Conservation (phyloP, 2,113 vertebrate genomes). For the Promerops cafer region DNA sequence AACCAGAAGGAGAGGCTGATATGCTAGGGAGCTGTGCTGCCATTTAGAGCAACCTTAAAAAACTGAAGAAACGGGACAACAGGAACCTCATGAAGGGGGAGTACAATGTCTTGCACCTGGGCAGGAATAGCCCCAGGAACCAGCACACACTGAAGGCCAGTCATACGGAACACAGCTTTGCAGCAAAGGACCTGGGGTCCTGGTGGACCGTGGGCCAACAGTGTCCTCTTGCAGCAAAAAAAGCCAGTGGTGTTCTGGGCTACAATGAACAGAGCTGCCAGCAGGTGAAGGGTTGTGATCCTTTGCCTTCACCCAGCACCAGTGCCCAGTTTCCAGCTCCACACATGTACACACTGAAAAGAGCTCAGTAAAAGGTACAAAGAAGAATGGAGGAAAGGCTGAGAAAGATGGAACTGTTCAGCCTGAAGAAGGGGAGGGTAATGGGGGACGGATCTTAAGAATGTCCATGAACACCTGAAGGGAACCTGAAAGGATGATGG, state of each 20-base stretch:
- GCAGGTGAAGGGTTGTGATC: not conserved
- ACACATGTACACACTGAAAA: not conserved
- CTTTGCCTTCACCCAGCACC: not conserved
- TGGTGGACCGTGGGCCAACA: not conserved
- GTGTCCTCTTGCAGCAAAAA: accelerated
- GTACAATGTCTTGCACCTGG: not conserved
- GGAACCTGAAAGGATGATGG: not conserved
- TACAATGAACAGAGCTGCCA: not conserved
- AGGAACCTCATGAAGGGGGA: not conserved
- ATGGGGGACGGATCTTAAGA: accelerated
- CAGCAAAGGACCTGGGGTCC: not conserved
- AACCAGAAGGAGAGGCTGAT: not conserved
- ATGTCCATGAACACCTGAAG: not conserved
- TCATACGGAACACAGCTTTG: not conserved
- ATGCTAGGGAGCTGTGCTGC: accelerated
- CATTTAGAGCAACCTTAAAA: not conserved
- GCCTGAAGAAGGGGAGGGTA: not conserved
- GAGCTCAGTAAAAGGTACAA: not conserved
- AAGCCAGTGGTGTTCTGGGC: not conserved
- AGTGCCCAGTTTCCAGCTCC: not conserved
- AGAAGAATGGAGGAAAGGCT: not conserved
- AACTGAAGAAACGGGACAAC: not conserved
- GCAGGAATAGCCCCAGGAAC: not conserved
- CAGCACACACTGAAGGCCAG: not conserved
- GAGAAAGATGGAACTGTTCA: not conserved